Base-by-base conservation (phyloP, 2,797 vertebrate genomes). In the Ceyx erithaca region DNA sequence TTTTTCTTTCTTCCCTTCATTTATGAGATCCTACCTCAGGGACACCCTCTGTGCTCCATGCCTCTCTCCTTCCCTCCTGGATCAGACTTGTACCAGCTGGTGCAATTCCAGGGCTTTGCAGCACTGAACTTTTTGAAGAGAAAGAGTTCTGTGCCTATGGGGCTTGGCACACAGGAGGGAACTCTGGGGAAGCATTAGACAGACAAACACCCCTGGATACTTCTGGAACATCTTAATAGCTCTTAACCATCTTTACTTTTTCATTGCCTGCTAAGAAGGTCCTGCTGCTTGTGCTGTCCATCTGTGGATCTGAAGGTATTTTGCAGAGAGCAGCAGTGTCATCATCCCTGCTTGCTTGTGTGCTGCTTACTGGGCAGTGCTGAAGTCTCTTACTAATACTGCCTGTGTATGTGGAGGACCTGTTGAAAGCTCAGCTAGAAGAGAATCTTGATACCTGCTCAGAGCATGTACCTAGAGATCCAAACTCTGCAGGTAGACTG, bases 101-200 rank as follows among this genome's bases (percentile, higher is more conserved):
- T 90, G 69, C 66, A 78, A 33, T 76, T 93, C 79, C 14, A 18
- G 62, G 33, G 31, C 51, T 88, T 91, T 71, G 43, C 80, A 80
- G 64, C 72, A 43, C 83, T 80, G 28, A 82, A 89, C 40, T 43
- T 81, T n/a, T 37, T 63, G 49, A 73, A 52, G 85, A 91, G 52
- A 80, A 80, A 45, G 31, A 80, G 57, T 54, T 80, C 25, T 43
- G 62, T 57, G 83, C 75, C 75, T 57, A 19, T 68, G 77, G 7
- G 69, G 58, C 35, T 70, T 40, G 52, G 63, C 1, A 3, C 41
- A 22, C 22, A 46, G 66, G 19, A 83, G 46, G 59, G 81, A 72
- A 51, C 35, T 64, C 78, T 0, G 14, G 54, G 62, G 48, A 87
- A 88, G 59, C 21, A 40, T 70, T 58, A 30, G 35, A 26, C 76